Evolutionary conservation across 2,797 vertebrate genomes (phyloP), one percentile per base, ranked within the genome.

Genomic region (Bufotes viridis): DNA sequence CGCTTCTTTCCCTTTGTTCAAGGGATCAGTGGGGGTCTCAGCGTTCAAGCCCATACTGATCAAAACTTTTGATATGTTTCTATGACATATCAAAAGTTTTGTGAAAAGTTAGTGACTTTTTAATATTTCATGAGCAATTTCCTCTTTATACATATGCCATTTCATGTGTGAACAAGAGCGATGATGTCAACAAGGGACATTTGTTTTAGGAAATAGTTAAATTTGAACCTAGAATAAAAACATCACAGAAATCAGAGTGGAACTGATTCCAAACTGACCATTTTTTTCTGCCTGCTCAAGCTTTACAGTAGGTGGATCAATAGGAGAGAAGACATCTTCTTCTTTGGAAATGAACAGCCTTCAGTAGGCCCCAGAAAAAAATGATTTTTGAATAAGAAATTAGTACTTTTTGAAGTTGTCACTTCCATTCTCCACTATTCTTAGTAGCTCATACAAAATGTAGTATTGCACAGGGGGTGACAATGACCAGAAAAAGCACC

Each of bases 151-250:
- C 87, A 85, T 76, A 81, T 88, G 55, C n/a, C 63, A 88, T 84
- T 88, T 88, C 65, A 84, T 72, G 87, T 88, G 87, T 88, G 82
- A 88, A 88, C 29, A 74, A 88, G 87, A 74, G 84, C 74, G 80
- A 74, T 88, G 65, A 88, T 84, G 87, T 88, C 87, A 84, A 79
- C 61, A 57, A 1, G 20, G 75, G n/a, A 24, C 58, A 78, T 75
- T 69, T 58, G 75, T 76, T 55, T 63, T 55, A 69, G 14, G 69
- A 86, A 79, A 12, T 61, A 34, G 26, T 78, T 60, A 29, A 81
- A 20, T 18, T 34, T 80, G 58, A 69, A 34, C 26, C 57, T 57
- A 67, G 67, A 53, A 12, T 24, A 58, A n/a, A 70, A 65, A 69
- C 13, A 22, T 63, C 42, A 7, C 4, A 63, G 29, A 42, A 49